Evolutionary conservation across 2,888 invertebrate genomes (phyloP).

Genomic region (Leptinotarsa rubiginosa): DNA sequence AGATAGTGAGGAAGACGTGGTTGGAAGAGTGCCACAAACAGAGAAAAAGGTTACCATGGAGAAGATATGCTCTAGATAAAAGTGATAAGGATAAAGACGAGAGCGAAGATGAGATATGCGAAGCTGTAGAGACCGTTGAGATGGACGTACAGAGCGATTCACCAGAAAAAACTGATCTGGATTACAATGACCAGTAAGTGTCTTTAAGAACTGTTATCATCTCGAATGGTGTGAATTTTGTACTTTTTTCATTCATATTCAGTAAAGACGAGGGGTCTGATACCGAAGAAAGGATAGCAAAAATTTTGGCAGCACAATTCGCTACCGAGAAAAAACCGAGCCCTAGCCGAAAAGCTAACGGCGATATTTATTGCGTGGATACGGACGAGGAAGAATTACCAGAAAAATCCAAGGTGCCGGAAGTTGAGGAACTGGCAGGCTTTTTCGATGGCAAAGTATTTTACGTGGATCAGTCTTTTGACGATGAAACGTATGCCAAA

Average conservation of each 20-base stretch:
- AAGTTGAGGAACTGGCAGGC: constrained; percentile 62
- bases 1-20: constrained; percentile 82
- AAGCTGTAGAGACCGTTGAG: constrained; percentile 53
- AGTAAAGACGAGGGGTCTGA: constrained; percentile 64
- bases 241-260: constrained; percentile 26
- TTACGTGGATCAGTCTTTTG: constrained; percentile 65
- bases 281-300: constrained; percentile 73
- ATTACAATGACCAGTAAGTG: constrained; percentile 47
- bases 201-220: too few species aligned
- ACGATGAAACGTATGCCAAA: constrained; percentile 58
- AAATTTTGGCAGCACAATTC: constrained; percentile 46
- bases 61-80: constrained; percentile 68
- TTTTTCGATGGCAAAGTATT: constrained; percentile 69
- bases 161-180: constrained; percentile 37
- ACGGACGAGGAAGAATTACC: constrained; percentile 62
- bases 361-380: constrained; percentile 56
- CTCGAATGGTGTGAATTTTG: too few species aligned
- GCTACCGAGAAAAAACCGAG: constrained; percentile 29
- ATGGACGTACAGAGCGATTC: constrained; percentile 41
- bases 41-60: constrained; percentile 76
- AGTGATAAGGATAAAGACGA: constrained; percentile 64
- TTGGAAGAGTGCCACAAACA: constrained; percentile 73
- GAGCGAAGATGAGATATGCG: constrained; percentile 70
- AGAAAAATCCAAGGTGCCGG: constrained; percentile 29
- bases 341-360: not conserved